phyloP scores from a whole-genome alignment of 2,113 vertebrate species.

The Pithys albifrons region DNA sequence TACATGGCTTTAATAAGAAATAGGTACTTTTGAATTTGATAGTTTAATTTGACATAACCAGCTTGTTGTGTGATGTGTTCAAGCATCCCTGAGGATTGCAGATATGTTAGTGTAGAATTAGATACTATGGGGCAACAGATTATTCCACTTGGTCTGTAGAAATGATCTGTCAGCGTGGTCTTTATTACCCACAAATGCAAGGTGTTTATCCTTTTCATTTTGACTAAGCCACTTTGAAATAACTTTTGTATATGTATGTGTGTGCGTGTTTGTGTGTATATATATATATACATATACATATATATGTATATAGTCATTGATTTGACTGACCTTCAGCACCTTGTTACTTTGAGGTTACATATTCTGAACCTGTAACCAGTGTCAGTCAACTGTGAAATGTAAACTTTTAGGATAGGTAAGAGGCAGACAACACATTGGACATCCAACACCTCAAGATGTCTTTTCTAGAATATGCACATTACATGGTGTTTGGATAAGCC shows the following conservation, averaged over 20 bases:
- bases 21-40: not conserved
- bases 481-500: not conserved
- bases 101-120: not conserved
- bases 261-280: fast-evolving
- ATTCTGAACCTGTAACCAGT: not conserved
- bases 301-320: not conserved
- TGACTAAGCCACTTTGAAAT: not conserved
- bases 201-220: not conserved
- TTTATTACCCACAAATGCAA: not conserved
- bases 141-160: not conserved
- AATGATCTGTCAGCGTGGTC: not conserved
- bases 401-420: slow-evolving; percentile 15
- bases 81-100: not conserved
- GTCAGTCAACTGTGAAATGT: not conserved
- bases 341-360: not conserved
- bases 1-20: not conserved
- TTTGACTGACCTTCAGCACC: not conserved
- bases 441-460: not conserved
- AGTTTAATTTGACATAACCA: not conserved
- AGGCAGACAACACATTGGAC: slow-evolving; percentile 32
- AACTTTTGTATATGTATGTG: not conserved
- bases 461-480: not conserved
- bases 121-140: not conserved
- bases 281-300: not conserved
- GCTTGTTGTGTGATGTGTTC: not conserved